These are phyloP conservation scores for Macroteleia sp. DNA, from an alignment of 2,888 invertebrate species.

Conservation along the genomic window DNA sequence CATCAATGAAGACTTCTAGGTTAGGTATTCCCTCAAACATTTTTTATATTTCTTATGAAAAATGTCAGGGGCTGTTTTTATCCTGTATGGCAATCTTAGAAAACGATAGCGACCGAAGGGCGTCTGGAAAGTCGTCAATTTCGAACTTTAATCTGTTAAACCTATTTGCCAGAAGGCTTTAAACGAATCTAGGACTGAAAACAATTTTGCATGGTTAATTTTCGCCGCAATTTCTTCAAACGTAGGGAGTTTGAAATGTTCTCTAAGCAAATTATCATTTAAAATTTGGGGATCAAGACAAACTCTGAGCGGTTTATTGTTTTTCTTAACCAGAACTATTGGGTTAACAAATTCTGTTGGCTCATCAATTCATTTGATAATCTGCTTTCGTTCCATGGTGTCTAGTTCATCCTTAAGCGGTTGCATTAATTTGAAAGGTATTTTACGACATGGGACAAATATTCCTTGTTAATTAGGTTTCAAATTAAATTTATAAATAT, in stretches of 20 bases:
- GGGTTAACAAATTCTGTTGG: slow-evolving; percentile 57
- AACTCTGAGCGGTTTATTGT: no score
- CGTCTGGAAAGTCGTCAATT: slow-evolving; percentile 71
- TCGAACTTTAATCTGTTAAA: slow-evolving; percentile 67
- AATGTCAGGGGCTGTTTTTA: slow-evolving; percentile 57
- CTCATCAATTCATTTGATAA: slow-evolving; percentile 43
- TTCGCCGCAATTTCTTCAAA: slow-evolving; percentile 28
- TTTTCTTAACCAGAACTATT: slow-evolving; percentile 57
- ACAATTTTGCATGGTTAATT: slow-evolving; percentile 1
- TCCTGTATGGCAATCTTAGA: slow-evolving; percentile 51
- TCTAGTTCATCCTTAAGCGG: background rate
- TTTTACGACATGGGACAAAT: slow-evolving; percentile 29
- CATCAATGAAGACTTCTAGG: slow-evolving; percentile 58
- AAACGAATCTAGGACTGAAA: slow-evolving; percentile 5
- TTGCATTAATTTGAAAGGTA: slow-evolving; percentile 26
- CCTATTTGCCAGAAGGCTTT: slow-evolving; percentile 68
- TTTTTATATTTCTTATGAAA: slow-evolving; percentile 61
- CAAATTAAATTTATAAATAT: slow-evolving; percentile 57
- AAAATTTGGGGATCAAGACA: slow-evolving; percentile 32
- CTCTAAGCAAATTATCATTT: slow-evolving; percentile 16
- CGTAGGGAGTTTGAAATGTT: slow-evolving; percentile 29
- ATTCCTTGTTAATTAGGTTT: slow-evolving; percentile 20
- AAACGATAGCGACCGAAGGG: slow-evolving; percentile 66
- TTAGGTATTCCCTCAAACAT: slow-evolving; percentile 53
- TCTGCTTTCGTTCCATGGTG: slow-evolving; percentile 30